Evolutionary conservation across 2,113 vertebrate genomes (phyloP).

Genomic region (Anser cygnoides): DNA sequence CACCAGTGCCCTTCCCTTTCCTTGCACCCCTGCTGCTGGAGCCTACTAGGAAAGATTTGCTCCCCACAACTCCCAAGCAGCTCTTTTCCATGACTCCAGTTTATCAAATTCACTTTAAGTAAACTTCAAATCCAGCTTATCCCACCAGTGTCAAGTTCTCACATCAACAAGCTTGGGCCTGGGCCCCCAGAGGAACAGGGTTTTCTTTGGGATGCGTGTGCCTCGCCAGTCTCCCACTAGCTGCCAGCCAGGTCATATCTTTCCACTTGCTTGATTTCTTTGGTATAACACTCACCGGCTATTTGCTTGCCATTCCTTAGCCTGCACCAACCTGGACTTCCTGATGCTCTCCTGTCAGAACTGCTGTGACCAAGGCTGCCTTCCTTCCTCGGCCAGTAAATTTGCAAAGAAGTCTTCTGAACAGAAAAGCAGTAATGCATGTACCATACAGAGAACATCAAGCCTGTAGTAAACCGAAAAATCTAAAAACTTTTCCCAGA

Average conservation of each 20-base stretch:
- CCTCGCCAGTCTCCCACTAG: background rate
- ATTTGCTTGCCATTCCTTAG: background rate
- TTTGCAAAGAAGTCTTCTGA: background rate
- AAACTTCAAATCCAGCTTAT: background rate
- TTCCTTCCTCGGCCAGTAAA: background rate
- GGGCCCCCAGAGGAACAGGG: background rate
- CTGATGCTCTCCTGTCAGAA: background rate
- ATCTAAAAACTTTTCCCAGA: background rate
- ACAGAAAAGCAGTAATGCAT: background rate
- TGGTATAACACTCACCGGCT: background rate
- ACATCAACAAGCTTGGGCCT: background rate
- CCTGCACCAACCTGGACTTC: background rate
- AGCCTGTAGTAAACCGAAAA: background rate
- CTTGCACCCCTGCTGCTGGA: rapidly evolving
- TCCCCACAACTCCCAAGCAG: background rate
- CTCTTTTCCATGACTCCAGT: background rate
- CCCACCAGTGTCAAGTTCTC: background rate
- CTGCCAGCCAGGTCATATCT: background rate
- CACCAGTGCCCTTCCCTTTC: background rate
- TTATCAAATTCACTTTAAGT: background rate
- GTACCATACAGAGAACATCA: background rate
- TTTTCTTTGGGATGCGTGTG: background rate
- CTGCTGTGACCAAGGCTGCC: background rate
- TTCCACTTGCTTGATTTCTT: background rate
- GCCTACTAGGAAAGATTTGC: background rate